A percentile compares a stretch with the other conserved stretches of the same genome.
Evolutionary conservation across 2,113 vertebrate genomes (phyloP).

Genomic region (Vulpes vulpes): DNA sequence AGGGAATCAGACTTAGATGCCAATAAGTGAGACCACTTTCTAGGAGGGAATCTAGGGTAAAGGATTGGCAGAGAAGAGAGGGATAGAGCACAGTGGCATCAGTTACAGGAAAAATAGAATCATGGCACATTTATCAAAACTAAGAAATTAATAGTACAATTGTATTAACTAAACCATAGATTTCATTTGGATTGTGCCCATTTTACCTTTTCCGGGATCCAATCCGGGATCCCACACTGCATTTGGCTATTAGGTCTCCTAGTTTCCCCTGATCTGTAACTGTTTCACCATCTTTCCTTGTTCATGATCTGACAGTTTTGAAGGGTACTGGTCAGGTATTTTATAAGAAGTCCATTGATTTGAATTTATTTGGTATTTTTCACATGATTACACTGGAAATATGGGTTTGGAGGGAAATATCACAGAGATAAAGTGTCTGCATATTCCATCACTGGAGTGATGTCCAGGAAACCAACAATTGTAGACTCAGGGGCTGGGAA

Average conservation of each 20-base stretch:
- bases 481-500: background rate
- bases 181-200: background rate
- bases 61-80: background rate
- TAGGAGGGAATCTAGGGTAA: background rate
- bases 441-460: background rate
- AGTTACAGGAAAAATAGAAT: background rate
- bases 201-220: background rate
- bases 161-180: background rate
- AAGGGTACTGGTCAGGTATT: background rate
- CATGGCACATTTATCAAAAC: background rate
- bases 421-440: background rate
- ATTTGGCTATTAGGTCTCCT: background rate
- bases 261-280: background rate
- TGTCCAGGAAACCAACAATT: background rate
- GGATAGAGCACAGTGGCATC: background rate
- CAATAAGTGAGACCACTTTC: background rate
- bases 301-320: background rate
- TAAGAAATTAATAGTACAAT: background rate
- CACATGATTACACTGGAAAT: background rate
- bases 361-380: background rate
- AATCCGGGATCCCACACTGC: background rate
- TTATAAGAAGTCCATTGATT: background rate
- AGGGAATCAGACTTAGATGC: background rate
- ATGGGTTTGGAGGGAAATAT: background rate
- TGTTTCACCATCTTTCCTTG: background rate